phyloP scores from a whole-genome alignment of 2,797 vertebrate species.

The Gymnoscopelus microlampas region DNA sequence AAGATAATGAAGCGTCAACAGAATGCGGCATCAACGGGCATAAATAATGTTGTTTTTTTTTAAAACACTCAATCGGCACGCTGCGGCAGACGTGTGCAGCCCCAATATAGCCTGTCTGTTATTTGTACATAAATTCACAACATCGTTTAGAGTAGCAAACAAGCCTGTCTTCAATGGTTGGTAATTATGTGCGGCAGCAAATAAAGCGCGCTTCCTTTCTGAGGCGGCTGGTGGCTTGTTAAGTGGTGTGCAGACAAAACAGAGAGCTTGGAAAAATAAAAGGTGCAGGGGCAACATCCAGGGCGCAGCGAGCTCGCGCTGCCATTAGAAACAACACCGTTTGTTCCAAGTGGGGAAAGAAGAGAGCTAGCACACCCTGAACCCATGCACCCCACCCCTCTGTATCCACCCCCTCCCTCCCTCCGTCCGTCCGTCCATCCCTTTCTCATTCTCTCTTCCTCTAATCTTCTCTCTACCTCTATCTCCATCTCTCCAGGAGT shows the following conservation, averaged over 20 bases:
- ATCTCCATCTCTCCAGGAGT: conserved; percentile 39
- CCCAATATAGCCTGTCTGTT: conserved; percentile 64
- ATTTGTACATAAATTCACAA: conserved; percentile 74
- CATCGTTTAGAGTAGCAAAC: conserved; percentile 74
- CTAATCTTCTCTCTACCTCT: conserved; percentile 67
- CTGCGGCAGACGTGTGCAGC: conserved; percentile 38
- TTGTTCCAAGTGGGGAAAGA: conserved; percentile 69
- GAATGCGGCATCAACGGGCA: conserved; percentile 15
- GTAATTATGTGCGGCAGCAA: conserved; percentile 79
- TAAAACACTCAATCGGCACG: conserved; percentile 19
- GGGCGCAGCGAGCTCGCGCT: conserved; percentile 67
- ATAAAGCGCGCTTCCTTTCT: conserved; percentile 75
- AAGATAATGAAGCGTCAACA: conserved; percentile 40
- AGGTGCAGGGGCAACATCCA: conserved; percentile 75
- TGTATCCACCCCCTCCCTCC: conserved; percentile 16
- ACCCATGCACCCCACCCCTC: conserved; percentile 41
- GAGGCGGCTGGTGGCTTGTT: conserved; percentile 76
- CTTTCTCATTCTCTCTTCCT: conserved; percentile 36
- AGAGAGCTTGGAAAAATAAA: conserved; percentile 78
- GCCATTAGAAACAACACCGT: conserved; percentile 72
- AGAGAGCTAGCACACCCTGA: conserved; percentile 45
- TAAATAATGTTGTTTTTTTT: too few relatives aligned
- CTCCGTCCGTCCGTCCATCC: conserved; percentile 40
- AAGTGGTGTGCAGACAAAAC: conserved; percentile 81
- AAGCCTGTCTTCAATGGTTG: conserved; percentile 73